Evolutionary conservation across 2,113 vertebrate genomes (phyloP).

Genomic region (Mola mola): DNA sequence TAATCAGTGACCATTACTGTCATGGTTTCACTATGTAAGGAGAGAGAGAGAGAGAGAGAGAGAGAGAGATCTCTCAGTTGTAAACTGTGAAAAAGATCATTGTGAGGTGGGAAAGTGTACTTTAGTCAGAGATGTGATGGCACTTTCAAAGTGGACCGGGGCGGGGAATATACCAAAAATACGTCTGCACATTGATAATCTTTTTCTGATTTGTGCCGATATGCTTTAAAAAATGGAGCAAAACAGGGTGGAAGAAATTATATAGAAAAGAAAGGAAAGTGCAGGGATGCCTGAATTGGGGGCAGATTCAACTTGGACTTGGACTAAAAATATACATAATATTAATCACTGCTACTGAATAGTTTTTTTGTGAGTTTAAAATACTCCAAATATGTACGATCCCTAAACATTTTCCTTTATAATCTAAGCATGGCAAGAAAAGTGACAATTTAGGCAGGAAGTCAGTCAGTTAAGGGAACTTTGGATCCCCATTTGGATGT

Average conservation of each 20-base stretch:
- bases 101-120: background rate
- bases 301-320: too few species aligned
- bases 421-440: too few species aligned
- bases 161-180: constrained; percentile 64
- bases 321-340: too few species aligned
- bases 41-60: background rate
- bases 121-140: constrained; percentile 6
- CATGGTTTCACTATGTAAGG: background rate
- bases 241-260: background rate
- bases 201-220: constrained; percentile 26
- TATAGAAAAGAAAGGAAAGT: constrained; percentile 10
- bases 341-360: too few species aligned
- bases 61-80: constrained; percentile 1
- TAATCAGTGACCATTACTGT: background rate
- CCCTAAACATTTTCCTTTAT: background rate
- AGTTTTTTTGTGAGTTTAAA: too few species aligned
- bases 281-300: background rate
- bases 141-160: constrained; percentile 20
- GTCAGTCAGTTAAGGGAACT: too few species aligned
- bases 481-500: too few species aligned
- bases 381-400: background rate
- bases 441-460: too few species aligned
- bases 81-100: constrained; percentile 4
- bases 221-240: constrained; percentile 48
- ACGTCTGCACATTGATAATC: constrained; percentile 21